Evolutionary conservation across 2,888 invertebrate species (phyloP).

Genomic region (Noctua janthina): DNA sequence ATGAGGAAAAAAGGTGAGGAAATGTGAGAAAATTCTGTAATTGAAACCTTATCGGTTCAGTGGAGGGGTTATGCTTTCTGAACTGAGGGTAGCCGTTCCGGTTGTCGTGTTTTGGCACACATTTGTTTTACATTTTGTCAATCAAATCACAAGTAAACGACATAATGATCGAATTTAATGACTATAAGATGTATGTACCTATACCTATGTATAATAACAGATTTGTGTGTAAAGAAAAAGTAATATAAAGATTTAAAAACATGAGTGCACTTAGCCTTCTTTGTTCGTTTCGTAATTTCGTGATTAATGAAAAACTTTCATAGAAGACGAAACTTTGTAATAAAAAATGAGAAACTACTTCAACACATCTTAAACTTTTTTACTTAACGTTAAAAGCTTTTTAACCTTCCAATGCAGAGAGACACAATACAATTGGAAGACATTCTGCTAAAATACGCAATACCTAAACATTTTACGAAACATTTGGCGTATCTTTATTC

Average conservation of each 20-base stretch:
- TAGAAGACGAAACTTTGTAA: background rate
- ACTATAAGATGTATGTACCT: fast-evolving
- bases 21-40: conserved; percentile 33
- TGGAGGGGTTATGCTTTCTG: background rate
- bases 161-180: too few species aligned
- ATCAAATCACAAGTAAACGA: background rate
- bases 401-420: background rate
- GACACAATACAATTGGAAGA: background rate
- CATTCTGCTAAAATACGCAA: conserved; percentile 23
- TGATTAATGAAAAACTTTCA: conserved; percentile 1
- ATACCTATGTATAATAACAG: too few species aligned
- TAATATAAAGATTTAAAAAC: background rate
- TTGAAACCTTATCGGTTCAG: conserved; percentile 23
- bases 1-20: conserved; percentile 30
- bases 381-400: conserved; percentile 21
- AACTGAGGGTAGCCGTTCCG: background rate
- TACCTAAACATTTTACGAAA: conserved; percentile 24
- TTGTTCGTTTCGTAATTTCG: background rate
- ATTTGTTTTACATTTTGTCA: background rate
- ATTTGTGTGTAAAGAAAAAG: background rate
- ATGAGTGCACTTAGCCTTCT: background rate
- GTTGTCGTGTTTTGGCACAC: background rate
- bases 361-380: conserved; percentile 20
- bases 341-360: conserved; percentile 29
- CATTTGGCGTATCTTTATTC: conserved; percentile 47